These are phyloP conservation scores for Notospermus geniculatus DNA, from an alignment of 1,140 invertebrate species.

Conservation along the genomic window DNA sequence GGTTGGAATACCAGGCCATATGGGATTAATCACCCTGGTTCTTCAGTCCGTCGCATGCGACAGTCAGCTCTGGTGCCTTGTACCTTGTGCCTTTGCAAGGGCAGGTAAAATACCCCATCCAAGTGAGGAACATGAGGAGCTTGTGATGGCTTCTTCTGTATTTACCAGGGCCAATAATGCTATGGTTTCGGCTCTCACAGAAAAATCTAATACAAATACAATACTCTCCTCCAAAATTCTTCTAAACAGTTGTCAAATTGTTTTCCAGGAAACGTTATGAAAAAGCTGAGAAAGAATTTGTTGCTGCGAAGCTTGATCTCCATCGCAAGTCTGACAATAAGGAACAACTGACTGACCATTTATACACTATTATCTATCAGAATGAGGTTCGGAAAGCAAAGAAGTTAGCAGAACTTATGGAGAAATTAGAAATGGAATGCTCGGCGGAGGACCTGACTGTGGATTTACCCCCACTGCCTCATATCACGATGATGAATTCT, in stretches of 20 bases:
- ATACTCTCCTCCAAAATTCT: not conserved
- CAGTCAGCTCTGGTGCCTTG: too few species aligned
- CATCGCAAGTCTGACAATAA: slow-evolving; percentile 73
- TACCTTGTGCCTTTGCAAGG: too few species aligned
- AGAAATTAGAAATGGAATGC: slow-evolving; percentile 56
- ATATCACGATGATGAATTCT: slow-evolving; percentile 16
- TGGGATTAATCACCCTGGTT: too few species aligned
- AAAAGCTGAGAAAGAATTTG: slow-evolving; percentile 73
- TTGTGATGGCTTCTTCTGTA: too few species aligned
- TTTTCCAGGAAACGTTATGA: slow-evolving; percentile 71
- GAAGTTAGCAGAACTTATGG: slow-evolving; percentile 73
- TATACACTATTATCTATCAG: slow-evolving; percentile 77
- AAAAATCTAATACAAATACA: not conserved
- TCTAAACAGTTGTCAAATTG: not conserved
- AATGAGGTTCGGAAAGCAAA: slow-evolving; percentile 78
- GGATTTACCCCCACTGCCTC: slow-evolving; percentile 19
- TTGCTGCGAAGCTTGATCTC: slow-evolving; percentile 71
- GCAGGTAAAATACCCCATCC: too few species aligned
- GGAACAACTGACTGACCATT: slow-evolving; percentile 74
- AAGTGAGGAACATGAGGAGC: too few species aligned
- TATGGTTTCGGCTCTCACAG: too few species aligned
- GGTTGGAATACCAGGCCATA: too few species aligned
- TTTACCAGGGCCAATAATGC: too few species aligned
- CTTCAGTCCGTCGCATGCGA: too few species aligned
- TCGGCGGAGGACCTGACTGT: slow-evolving; percentile 22